These are phyloP conservation scores for Siniperca scherzeri DNA, from an alignment of 2,797 vertebrate genomes.

Conservation along the genomic window DNA sequence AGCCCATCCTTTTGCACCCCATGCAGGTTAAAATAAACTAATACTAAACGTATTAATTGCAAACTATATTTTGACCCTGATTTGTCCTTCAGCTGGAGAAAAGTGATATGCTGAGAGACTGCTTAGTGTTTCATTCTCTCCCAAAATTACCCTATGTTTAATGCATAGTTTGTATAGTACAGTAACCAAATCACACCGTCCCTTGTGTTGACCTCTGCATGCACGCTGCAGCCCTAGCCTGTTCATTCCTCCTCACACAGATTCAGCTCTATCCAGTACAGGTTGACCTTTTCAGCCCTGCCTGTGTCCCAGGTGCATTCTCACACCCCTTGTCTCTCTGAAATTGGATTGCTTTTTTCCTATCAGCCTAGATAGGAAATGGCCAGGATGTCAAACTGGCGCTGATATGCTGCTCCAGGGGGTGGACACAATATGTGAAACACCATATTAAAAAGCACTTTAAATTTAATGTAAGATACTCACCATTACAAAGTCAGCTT, in stretches of 20 bases:
- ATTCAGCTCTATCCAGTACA: slow-evolving; percentile 57
- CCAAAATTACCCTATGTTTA: neutral
- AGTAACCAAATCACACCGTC: slow-evolving; percentile 22
- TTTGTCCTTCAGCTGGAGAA: neutral
- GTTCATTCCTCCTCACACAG: slow-evolving; percentile 37
- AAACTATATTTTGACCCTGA: slow-evolving; percentile 1
- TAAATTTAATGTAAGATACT: slow-evolving; percentile 32
- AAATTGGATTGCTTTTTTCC: slow-evolving; percentile 74
- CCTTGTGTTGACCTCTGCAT: slow-evolving; percentile 42
- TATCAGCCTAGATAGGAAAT: slow-evolving; percentile 58
- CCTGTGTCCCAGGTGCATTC: slow-evolving; percentile 71
- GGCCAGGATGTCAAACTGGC: slow-evolving; percentile 62
- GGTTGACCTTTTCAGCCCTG: slow-evolving; percentile 73
- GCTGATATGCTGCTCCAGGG: slow-evolving; percentile 45
- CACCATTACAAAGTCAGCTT: slow-evolving; percentile 16
- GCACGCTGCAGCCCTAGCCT: slow-evolving; percentile 1
- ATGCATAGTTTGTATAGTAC: slow-evolving; percentile 12
- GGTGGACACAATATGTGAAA: slow-evolving; percentile 37
- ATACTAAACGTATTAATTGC: slow-evolving; percentile 7
- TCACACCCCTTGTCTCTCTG: slow-evolving; percentile 61
- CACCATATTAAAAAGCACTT: slow-evolving; percentile 42
- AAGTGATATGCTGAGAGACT: neutral
- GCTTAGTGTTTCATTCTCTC: neutral
- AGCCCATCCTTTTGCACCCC: neutral
- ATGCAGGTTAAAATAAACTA: neutral